Percentiles rank a stretch among this genome's conserved stretches.
These are phyloP conservation scores for Liolophura sinensis DNA, from an alignment of 1,140 invertebrate species.

Conservation along the genomic window DNA sequence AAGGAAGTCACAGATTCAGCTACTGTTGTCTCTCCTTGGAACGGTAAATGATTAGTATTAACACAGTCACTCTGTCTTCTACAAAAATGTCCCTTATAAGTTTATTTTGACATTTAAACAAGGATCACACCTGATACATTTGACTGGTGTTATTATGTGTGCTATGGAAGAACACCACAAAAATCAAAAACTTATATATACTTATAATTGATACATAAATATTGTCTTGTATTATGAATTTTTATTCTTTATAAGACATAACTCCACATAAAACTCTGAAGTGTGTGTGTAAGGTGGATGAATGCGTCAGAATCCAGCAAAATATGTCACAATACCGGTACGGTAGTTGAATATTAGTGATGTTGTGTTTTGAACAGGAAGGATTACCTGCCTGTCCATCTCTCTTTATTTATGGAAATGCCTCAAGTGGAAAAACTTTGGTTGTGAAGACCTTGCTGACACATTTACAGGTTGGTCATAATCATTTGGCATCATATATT, in stretches of 20 bases:
- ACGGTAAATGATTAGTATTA: constrained; percentile 20
- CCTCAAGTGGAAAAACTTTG: constrained; percentile 78
- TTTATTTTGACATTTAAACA: too few species aligned
- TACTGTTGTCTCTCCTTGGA: constrained; percentile 32
- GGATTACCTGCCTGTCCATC: constrained; percentile 29
- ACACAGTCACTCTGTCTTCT: not conserved
- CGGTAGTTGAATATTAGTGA: too few species aligned
- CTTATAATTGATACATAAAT: not conserved
- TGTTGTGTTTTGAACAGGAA: too few species aligned
- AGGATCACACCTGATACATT: too few species aligned
- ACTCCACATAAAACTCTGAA: too few species aligned
- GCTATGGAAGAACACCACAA: too few species aligned
- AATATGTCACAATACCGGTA: too few species aligned
- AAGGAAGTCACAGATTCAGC: constrained; percentile 25
- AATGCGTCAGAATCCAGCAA: too few species aligned
- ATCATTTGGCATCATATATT: not conserved
- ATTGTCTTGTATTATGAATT: not conserved
- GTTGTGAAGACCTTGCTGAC: constrained; percentile 67
- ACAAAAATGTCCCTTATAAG: not conserved
- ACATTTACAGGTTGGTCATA: constrained; percentile 60
- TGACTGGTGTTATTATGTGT: too few species aligned
- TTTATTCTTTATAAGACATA: not conserved
- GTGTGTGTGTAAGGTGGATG: too few species aligned
- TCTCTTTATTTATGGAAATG: constrained; percentile 77
- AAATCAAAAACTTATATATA: too few species aligned